Percentiles rank a stretch among this genome's conserved stretches.
Conservation (phyloP, 37 sponge, comb jelly and placozoan genomes). For the Chondrilla cf. caribensis region DNA sequence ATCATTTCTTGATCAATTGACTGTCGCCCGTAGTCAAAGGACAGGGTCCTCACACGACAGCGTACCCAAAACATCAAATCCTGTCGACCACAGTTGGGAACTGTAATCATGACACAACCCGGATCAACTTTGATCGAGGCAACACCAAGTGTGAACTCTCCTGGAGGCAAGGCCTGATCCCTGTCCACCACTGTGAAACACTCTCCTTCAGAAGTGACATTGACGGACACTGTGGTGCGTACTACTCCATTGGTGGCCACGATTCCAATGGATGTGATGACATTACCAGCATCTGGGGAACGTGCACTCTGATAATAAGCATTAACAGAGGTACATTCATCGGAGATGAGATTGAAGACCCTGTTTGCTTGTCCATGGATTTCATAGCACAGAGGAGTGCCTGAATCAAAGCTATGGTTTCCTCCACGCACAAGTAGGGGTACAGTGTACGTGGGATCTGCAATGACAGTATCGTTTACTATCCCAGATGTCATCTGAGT, state of each 20-base stretch:
- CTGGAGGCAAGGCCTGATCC: not conserved
- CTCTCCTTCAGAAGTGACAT: not conserved
- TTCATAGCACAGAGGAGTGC: not conserved
- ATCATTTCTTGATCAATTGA: slow-evolving; percentile 40
- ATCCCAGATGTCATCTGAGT: not conserved
- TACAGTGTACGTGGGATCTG: not conserved
- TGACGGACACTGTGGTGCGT: slow-evolving; percentile 21
- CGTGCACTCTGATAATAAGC: not conserved
- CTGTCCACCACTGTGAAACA: not conserved
- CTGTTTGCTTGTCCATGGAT: not conserved
- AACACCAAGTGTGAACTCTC: not conserved
- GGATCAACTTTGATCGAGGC: not conserved
- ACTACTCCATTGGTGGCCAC: slow-evolving; percentile 18
- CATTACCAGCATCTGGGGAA: slow-evolving; percentile 24
- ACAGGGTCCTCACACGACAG: slow-evolving; percentile 21
- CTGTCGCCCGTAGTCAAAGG: too few species aligned
- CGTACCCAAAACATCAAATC: slow-evolving; percentile 58
- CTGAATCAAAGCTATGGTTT: not conserved
- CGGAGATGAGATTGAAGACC: slow-evolving; percentile 2
- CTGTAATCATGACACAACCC: slow-evolving; percentile 38
- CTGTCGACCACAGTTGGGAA: slow-evolving; percentile 62
- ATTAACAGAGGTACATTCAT: not conserved
- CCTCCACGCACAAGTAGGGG: not conserved
- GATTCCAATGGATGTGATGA: slow-evolving; percentile 48
- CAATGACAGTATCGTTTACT: not conserved